Evolutionary conservation across 2,113 vertebrate genomes (phyloP), one percentile per base, ranked within the genome.

Genomic region (Poeciliopsis turrubarensis): DNA sequence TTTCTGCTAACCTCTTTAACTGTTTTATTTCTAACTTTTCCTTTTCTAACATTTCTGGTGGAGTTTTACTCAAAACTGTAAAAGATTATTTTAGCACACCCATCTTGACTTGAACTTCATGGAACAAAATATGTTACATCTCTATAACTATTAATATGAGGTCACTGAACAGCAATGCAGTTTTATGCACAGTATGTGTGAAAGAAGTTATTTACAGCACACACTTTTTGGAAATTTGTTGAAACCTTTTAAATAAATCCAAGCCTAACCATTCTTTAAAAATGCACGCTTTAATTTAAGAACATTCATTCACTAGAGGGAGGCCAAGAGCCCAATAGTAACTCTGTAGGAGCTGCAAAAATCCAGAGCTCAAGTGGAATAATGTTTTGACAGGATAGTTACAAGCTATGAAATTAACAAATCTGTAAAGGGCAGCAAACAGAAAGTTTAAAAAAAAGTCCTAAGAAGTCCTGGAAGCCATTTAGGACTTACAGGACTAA

Each of bases 111-210:
- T 7, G 8, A 15, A 54, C 47, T 7, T 17, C 2, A 1, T 54
- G 44, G 17, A 54, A 25, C 2, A 54, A 25, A 51, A 51, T 15
- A 51, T 51, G 44, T 17, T 51, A 19, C 1, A 51, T 51, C 17
- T 19, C 22, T 25, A 54, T 25, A 6, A 34, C 32, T 34, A 34
- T 34, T 34, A 34, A 71, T 69, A 26, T 47, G 75, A 73, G 83
- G 74, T 3, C 70, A 73, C 1, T 31, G 2, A 31, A 60, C n/a
- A 39, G 44, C 32, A 31, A 39, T 60, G 37, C 47, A 77, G 25
- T 6, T 39, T 19, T n/a, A 37, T 34, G 10, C 17, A 65, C 19
- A 1, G 17, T n/a, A 32, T 8, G 1, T 65, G 8, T 64, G 62
- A 31, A 31, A 25, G 1, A 15, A 64, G 19, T 31, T 64, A 44